A percentile compares a stretch with the other conserved stretches of the same genome.
Conservation (phyloP, 2,797 vertebrate genomes). For the Pampus argenteus region DNA sequence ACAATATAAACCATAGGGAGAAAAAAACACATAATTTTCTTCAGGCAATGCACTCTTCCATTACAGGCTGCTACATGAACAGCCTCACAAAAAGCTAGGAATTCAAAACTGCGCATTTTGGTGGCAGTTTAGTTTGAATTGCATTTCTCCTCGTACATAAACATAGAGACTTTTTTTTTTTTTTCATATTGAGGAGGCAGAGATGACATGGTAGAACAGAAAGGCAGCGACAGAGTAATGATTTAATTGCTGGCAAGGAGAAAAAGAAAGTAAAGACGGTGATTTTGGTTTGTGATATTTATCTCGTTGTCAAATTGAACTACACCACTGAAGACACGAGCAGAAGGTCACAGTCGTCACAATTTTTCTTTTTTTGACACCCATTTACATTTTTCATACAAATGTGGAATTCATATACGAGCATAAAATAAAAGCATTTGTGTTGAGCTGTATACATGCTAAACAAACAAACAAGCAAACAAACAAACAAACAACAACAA, state of each 20-base stretch:
- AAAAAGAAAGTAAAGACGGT: slow-evolving; percentile 50
- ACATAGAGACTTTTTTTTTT: slow-evolving; percentile 43
- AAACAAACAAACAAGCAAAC: neutral
- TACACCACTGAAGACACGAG: slow-evolving; percentile 41
- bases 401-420: neutral
- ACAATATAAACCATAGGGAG: slow-evolving; percentile 78
- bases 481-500: neutral
- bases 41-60: slow-evolving; percentile 65
- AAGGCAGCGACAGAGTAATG: slow-evolving; percentile 69
- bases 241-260: slow-evolving; percentile 73
- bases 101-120: slow-evolving; percentile 51
- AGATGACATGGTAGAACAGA: slow-evolving; percentile 47
- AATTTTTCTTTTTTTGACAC: slow-evolving; percentile 8
- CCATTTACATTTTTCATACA: neutral
- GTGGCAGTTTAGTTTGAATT: slow-evolving; percentile 59
- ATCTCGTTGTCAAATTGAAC: slow-evolving; percentile 73
- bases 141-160: slow-evolving; percentile 53
- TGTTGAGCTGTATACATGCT: neutral
- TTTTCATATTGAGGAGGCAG: slow-evolving; percentile 43
- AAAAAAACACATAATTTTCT: slow-evolving; percentile 72
- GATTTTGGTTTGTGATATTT: slow-evolving; percentile 66
- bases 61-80: slow-evolving; percentile 60
- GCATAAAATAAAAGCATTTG: neutral
- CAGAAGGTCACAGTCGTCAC: neutral
- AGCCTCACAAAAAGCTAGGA: slow-evolving; percentile 64